Base-by-base conservation (phyloP, 2,113 vertebrate genomes). In the Rafetus swinhoei region DNA sequence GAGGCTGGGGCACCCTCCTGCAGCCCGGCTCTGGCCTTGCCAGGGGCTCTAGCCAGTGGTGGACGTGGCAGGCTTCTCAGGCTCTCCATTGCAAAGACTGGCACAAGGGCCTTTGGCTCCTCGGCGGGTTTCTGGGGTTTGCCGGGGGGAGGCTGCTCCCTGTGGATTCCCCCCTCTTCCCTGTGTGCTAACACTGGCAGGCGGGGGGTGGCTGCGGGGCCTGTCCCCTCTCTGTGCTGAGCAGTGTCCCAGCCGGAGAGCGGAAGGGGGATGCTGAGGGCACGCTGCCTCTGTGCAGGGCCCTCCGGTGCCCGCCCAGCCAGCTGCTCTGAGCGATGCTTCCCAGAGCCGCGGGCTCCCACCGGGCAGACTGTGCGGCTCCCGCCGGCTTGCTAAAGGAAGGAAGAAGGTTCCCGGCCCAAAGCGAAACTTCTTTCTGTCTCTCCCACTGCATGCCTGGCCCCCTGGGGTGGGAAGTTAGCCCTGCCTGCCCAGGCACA, bases 121-220 rank as follows among this genome's bases (percentile, higher is more conserved):
- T 9, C 15, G 7, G 62, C 0, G 56, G 50, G 45, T 25, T 3
- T 15, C 27, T 1, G 55, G 69, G 54, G 21, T 39, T 35, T 4
- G 14, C 84, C 6, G 32, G 4, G 5, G 57, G 32, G 85, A 35
- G 32, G 11, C 85, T 39, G 50, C 35, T 24, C 11, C 18, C 19
- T 7, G 39, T 22, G 76, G 19, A 65, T n/a, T n/a, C 16, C 16
- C 29, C 15, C 15, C 62, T 8, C 62, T 18, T 15, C 62, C 32
- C 24, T 5, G 11, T 3, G 22, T 52, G 90, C 0, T 0, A 5
- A 22, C 8, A 14, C 0, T 1, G 24, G 82, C 32, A 50, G 79
- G 5, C 0, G 74, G 84, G 21, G 56, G 39, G 16, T 32, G 57
- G 16, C 29, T n/a, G 7, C 56, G 21, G 19, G 0, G 9, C 0